phyloP scores from a whole-genome alignment of 2,113 vertebrate genomes.

The Onychorhynchus coronatus region DNA sequence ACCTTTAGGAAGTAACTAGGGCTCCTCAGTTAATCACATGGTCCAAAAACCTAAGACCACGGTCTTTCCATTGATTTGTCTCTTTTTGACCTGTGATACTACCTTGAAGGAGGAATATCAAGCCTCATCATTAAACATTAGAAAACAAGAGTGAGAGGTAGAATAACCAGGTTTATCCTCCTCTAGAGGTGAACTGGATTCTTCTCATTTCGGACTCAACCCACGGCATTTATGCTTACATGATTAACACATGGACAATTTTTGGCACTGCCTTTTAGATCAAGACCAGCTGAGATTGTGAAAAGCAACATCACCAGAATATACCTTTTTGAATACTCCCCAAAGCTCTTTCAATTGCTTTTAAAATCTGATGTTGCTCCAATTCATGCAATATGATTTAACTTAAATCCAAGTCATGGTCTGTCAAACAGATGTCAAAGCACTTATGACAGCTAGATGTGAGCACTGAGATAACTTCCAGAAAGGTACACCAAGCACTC shows the following conservation, averaged over 20 bases:
- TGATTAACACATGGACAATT: neutral
- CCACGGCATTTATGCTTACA: neutral
- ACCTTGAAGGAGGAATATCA: neutral
- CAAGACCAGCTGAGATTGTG: neutral
- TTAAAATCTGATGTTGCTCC: neutral
- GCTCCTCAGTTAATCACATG: neutral
- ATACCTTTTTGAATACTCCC: neutral
- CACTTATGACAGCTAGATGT: neutral
- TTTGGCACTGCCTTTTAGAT: neutral
- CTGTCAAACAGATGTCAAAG: neutral
- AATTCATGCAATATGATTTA: neutral
- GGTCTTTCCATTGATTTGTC: neutral
- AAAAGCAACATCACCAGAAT: neutral
- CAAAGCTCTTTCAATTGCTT: neutral
- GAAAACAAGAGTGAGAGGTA: neutral
- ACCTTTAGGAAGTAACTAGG: neutral
- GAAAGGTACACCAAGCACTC: neutral
- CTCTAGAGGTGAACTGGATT: neutral
- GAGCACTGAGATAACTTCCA: neutral
- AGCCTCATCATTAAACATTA: neutral
- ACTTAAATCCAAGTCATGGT: neutral
- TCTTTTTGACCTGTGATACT: neutral
- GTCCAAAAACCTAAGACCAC: neutral
- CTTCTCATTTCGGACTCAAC: neutral
- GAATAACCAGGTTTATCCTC: neutral